Base-by-base conservation (phyloP, 2,888 invertebrate species). In the Hylaea fasciaria region DNA sequence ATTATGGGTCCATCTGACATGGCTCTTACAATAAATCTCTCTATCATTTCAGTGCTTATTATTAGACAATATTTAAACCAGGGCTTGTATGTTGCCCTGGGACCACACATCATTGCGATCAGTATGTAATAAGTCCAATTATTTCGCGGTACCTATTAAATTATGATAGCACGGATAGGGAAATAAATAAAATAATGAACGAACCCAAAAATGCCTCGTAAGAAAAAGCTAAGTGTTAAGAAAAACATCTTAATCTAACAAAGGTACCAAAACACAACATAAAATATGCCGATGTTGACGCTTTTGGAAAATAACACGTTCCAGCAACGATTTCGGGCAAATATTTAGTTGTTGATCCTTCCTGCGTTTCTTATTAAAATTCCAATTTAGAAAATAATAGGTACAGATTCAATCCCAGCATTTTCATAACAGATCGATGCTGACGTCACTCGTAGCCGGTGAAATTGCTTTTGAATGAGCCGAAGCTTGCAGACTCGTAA, bases 401-500 rank as follows among this genome's bases (percentile, higher is more conserved):
- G 22, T 22, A 22, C 22, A 22, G 5, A 22, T 40, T 41, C 49
- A 47, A 69, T 44, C 65, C 61, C 35, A 10, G 37, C n/a, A 14
- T 41, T 46, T 68, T 66, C 40, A 45, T 65, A 67, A 71, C 63
- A 70, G 76, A 72, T 74, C 51, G 54, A 29, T 44, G 13, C 62
- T 66, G 66, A 64, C 68, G 70, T 53, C 52, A 37, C 40, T 65
- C 54, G 62, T 55, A 54, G 44, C 51, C 56, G 54, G 51, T 62
- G 60, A 66, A 71, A 72, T 71, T 65, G 62, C 41, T 64, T 63
- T 64, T 29, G 35, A 59, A 53, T 62, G 47, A 48, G 65, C 65
- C 63, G n/a, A n/a, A n/a, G n/a, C n/a, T 69, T 63, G 59, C 59
- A 57, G 57, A 22, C 62, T 73, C 66, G 62, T 68, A 67, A 73